Percentiles rank a stretch among this genome's conserved stretches.
Conservation (phyloP, 2,113 vertebrate species). For the Oreocharis arfaki region DNA sequence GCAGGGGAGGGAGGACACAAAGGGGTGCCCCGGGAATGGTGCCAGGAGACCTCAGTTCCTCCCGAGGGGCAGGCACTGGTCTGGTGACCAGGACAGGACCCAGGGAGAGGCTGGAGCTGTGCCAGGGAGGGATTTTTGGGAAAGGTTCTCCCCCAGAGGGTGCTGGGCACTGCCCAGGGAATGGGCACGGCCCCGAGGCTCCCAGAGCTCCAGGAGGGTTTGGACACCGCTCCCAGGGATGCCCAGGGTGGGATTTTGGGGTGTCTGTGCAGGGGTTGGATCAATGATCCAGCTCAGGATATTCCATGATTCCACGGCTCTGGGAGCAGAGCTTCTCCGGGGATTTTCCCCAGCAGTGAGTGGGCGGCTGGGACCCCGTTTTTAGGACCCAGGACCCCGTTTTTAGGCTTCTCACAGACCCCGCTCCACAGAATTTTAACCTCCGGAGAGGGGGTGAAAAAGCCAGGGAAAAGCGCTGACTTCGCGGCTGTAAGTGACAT, state of each 20-base stretch:
- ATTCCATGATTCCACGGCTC: background rate
- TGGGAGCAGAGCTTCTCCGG: background rate
- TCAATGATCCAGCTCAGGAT: background rate
- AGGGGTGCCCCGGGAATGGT: background rate
- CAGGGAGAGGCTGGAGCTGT: background rate
- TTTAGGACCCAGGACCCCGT: background rate
- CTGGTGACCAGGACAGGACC: background rate
- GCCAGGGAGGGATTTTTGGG: background rate
- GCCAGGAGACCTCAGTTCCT: background rate
- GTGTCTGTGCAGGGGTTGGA: background rate
- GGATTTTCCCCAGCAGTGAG: background rate
- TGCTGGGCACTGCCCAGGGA: background rate
- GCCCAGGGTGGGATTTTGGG: background rate
- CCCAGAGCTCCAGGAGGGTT: background rate
- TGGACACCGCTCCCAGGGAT: background rate
- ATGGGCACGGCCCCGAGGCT: background rate
- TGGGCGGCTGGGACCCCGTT: rapidly evolving
- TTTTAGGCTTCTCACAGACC: background rate
- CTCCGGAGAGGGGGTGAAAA: background rate
- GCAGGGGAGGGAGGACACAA: background rate
- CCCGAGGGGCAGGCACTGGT: background rate
- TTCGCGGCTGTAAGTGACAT: constrained; percentile 56
- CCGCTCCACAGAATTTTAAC: background rate
- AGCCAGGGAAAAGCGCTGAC: background rate
- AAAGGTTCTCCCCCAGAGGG: background rate